Base-by-base conservation (phyloP, 2,888 invertebrate genomes). In the Papilio demoleus region DNA sequence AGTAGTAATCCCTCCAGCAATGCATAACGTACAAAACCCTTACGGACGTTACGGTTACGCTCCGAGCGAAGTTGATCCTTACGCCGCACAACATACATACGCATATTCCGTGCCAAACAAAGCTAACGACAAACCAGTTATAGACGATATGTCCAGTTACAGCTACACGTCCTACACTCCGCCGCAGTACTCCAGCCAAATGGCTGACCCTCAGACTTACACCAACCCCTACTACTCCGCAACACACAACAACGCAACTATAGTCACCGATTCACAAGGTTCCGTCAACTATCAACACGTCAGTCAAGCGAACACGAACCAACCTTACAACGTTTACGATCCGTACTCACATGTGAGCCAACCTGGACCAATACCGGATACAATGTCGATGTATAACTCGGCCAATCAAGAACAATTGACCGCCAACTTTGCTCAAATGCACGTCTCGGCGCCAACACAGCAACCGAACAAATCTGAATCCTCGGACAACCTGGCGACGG, bases 391-490 rank as follows among this genome's bases (percentile, higher is more conserved):
- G 0, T 83, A 82, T 71, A 79, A 70, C 36, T 42, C 74, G 1
- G 70, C 74, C 2, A 82, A 79, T 53, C 83, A 82, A 59, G 65
- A 68, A 0, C 90, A 91, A 24, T 77, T 91, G 71, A 83, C 77
- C 66, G 73, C 83, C 0, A 88, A 82, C 64, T 90, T 92, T 70
- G 82, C 87, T 0, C 86, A 90, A 68, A 87, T 92, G 90, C 87
- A 90, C 38, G 78, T 92, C 1, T 73, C 84, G 0, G 80, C 64
- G 0, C 79, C 82, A 0, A 1, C 12, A 11, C 9, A 47, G 19
- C 47, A 47, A 47, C 19, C 11, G 22, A 47, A 47, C 22, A 88
- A 88, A 72, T 69, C 81, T 0, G 86, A 86, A 4, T 74, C 81
- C 0, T 67, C 71, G 24, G 58, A 61, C 4, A 77, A 74, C 31